Evolutionary conservation across 2,797 vertebrate genomes (phyloP).

Genomic region (Zenarchopterus dispar): DNA sequence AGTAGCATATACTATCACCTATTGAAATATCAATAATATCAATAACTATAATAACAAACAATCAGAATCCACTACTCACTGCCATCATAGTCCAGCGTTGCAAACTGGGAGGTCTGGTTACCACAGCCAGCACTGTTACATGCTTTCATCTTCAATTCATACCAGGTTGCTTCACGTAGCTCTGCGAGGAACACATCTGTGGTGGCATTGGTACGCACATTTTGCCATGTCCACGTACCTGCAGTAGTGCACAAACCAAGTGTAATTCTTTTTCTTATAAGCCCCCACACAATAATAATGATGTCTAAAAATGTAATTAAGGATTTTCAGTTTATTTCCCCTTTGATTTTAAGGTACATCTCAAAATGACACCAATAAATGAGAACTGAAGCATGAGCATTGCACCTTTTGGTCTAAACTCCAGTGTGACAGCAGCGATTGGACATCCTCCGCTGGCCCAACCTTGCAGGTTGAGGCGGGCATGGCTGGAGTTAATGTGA

Average conservation of each 20-base stretch:
- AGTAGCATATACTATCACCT: not conserved
- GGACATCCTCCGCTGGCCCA: slow-evolving; percentile 98
- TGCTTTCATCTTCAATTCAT: slow-evolving; percentile 96
- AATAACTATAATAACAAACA: too few relatives aligned
- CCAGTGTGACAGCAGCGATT: slow-evolving; percentile 90
- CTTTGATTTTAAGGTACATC: too few relatives aligned
- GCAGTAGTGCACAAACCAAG: not conserved
- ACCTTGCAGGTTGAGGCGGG: slow-evolving; percentile 94
- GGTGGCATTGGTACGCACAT: slow-evolving; percentile 90
- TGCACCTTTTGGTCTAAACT: slow-evolving; percentile 92
- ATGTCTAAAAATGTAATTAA: too few relatives aligned
- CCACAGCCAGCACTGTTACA: slow-evolving; percentile 99
- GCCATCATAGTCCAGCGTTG: slow-evolving; percentile 95
- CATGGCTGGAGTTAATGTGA: slow-evolving; percentile 97
- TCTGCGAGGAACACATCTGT: slow-evolving; percentile 93
- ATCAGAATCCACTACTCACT: slow-evolving; percentile 83
- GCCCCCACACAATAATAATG: not conserved
- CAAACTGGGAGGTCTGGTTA: slow-evolving; percentile 94
- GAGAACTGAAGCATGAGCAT: not conserved
- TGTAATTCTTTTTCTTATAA: not conserved
- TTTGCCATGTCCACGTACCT: slow-evolving; percentile 96
- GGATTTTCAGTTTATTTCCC: too few relatives aligned
- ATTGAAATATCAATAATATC: not conserved
- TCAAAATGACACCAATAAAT: not conserved
- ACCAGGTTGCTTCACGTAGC: slow-evolving; percentile 97